phyloP scores from a whole-genome alignment of 2,797 vertebrate species.

The Spea hammondii region DNA sequence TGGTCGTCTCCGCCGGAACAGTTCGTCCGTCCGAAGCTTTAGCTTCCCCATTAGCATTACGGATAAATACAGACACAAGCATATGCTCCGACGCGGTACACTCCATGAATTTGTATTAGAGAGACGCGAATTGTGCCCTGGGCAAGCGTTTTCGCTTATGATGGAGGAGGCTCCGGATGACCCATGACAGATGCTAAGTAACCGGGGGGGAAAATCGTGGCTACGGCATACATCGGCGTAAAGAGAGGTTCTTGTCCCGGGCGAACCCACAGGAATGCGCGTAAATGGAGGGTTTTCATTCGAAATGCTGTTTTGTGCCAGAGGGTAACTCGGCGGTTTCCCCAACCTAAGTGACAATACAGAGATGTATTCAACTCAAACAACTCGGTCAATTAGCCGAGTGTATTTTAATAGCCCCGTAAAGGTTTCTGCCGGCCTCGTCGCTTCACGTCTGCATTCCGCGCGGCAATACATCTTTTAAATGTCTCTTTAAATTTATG shows the following conservation, averaged over 20 bases:
- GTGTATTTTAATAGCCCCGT: not conserved
- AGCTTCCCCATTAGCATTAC: not conserved
- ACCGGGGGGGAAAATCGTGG: not conserved
- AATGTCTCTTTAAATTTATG: too few species aligned
- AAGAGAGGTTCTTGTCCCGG: not conserved
- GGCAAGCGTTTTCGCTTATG: slow-evolving; percentile 22
- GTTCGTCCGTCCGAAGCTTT: too few species aligned
- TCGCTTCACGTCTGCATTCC: not conserved
- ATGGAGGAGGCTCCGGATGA: slow-evolving; percentile 16
- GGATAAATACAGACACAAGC: slow-evolving; percentile 16
- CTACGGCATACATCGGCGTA: not conserved
- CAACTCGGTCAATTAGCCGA: not conserved
- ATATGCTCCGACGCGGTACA: not conserved
- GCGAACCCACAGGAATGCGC: slow-evolving; percentile 2
- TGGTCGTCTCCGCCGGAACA: too few species aligned
- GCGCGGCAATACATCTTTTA: too few species aligned
- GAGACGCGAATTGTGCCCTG: slow-evolving; percentile 20
- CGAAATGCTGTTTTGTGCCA: slow-evolving; percentile 25
- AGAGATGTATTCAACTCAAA: not conserved
- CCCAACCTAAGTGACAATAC: not conserved
- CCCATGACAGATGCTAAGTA: slow-evolving; percentile 43
- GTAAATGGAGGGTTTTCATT: slow-evolving; percentile 11
- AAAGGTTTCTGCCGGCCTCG: not conserved
- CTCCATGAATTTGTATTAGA: not conserved
- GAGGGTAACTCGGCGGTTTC: slow-evolving; percentile 16